Evolutionary conservation across 1,140 invertebrate genomes (phyloP), one percentile per base, ranked within the genome.

Genomic region (Drosophila pseudoobscura): DNA sequence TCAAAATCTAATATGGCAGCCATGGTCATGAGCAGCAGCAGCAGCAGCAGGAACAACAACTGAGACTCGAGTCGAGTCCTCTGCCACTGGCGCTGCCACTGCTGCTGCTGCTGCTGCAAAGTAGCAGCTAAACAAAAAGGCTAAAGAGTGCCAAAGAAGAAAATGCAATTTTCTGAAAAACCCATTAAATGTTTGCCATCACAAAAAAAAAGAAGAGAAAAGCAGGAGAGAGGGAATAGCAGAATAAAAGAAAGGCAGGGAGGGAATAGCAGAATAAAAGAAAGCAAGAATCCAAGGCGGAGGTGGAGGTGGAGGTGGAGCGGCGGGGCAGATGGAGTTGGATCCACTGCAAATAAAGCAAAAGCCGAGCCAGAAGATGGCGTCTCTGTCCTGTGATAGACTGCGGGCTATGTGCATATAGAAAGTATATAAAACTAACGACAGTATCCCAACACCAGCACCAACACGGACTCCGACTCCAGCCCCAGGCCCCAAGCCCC

Each of bases 111-210:
- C 69, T 56, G 59, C 29, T 41, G 49, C 75, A 75, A 80, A 85
- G 80, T 74, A 85, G 80, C 73, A 85, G 80, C 80, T 85, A 89
- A 89, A 90, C 74, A 89, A 78, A 80, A 78, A 76, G 78, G 72
- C 69, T 65, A 88, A 88, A 88, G 79, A 88, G 83, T 88, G 74
- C 80, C 89, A 76, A 83, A 90, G 83, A 87, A 87, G 88, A 90
- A 90, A 90, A 90, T 90, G 88, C 88, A 90, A 90, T 90, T 90
- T 90, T 90, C 88, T 90, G 84, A 90, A 90, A 90, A 90, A 90
- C 82, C 88, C 88, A 90, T 90, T 90, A 90, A 90, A 90, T 88
- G 85, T 78, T 90, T 76, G 80, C 79, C 76, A 79, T 78, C 57
- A 68, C 78, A 75, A 78, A 84, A 63, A 31, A 51, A 46, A 65